Evolutionary conservation across 2,888 invertebrate genomes (phyloP).

Genomic region (Lycia hirtaria): DNA sequence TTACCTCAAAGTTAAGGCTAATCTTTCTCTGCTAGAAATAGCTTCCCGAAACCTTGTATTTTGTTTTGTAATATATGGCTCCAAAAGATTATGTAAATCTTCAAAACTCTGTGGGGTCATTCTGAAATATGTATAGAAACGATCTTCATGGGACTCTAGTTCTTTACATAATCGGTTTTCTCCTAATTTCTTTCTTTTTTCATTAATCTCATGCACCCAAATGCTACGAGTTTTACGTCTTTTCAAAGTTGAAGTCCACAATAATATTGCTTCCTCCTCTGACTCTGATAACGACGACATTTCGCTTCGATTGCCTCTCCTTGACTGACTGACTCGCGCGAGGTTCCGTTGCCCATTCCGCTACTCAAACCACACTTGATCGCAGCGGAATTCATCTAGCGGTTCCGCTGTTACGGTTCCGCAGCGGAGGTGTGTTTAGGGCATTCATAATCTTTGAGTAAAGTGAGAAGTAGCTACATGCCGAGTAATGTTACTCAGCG

Average conservation of each 20-base stretch:
- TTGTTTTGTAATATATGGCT: slow-evolving; percentile 34
- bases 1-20: slow-evolving; percentile 39
- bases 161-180: slow-evolving; percentile 35
- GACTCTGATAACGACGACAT: slow-evolving; percentile 25
- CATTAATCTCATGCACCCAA: slow-evolving; percentile 14
- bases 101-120: slow-evolving; percentile 36
- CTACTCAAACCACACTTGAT: slow-evolving; percentile 8
- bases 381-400: slow-evolving; percentile 14
- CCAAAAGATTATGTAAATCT: slow-evolving; percentile 33
- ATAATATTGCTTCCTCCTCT: slow-evolving; percentile 21
- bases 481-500: too few relatives aligned
- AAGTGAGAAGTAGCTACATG: too few relatives aligned
- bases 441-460: too few relatives aligned
- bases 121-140: slow-evolving; percentile 40
- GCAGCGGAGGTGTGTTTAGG: slow-evolving; percentile 20
- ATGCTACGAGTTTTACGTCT: slow-evolving; percentile 15
- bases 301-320: slow-evolving; percentile 12
- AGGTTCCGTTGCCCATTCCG: slow-evolving; percentile 11
- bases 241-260: slow-evolving; percentile 23
- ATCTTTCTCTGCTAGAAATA: slow-evolving; percentile 42
- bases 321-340: neutral
- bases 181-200: slow-evolving; percentile 33
- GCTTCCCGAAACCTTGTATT: slow-evolving; percentile 38
- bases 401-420: slow-evolving; percentile 14
- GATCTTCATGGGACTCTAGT: slow-evolving; percentile 38